Conservation (phyloP, 2,888 invertebrate genomes). For the Hemistola chrysoprasaria region DNA sequence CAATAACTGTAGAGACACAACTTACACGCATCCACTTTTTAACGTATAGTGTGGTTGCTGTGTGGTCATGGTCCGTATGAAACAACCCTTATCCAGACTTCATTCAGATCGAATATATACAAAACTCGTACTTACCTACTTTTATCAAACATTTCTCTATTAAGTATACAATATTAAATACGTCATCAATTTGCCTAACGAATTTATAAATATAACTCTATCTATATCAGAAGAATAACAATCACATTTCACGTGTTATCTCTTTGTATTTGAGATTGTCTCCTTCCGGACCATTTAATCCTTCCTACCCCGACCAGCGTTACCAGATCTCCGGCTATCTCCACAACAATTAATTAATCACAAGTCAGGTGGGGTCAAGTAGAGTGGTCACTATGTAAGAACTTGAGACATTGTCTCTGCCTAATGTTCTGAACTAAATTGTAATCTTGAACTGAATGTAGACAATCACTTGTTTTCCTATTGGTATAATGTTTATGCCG, state of each 20-base stretch:
- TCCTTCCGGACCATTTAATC: slow-evolving; percentile 48
- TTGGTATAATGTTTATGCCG: no score
- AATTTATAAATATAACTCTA: background rate
- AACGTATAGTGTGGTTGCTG: no score
- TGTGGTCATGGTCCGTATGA: no score
- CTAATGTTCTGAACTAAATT: slow-evolving; percentile 34
- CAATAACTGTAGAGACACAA: no score
- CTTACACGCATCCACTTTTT: no score
- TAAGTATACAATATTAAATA: no score
- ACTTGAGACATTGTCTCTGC: slow-evolving; percentile 37
- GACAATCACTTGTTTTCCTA: slow-evolving; percentile 38
- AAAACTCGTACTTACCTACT: no score
- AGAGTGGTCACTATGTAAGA: slow-evolving; percentile 42
- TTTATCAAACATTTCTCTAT: no score
- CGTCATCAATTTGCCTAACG: no score
- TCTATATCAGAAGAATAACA: slow-evolving; percentile 4
- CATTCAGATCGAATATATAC: no score
- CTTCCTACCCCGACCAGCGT: slow-evolving; percentile 32
- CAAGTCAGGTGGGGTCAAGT: slow-evolving; percentile 45
- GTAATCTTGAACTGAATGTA: slow-evolving; percentile 30
- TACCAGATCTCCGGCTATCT: slow-evolving; percentile 34
- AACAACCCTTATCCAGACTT: no score
- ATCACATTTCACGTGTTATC: slow-evolving; percentile 16
- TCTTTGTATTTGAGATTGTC: slow-evolving; percentile 35
- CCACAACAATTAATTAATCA: slow-evolving; percentile 41